A percentile compares a stretch with the other conserved stretches of the same genome.
Conservation (phyloP, 2,888 invertebrate genomes). For the Nyleta sp. region DNA sequence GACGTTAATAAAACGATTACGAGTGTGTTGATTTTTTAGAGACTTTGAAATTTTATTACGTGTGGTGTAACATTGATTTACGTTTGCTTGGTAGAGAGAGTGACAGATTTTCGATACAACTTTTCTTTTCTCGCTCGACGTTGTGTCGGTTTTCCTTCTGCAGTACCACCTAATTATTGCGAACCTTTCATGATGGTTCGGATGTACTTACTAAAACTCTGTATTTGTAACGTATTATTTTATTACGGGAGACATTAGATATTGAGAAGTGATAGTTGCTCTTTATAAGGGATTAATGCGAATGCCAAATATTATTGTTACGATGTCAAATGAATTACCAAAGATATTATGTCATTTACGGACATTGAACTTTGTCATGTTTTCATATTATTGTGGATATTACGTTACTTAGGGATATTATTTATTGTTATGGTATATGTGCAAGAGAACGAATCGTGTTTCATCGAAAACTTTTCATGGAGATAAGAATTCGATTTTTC, state of each 20-base stretch:
- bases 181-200: slow-evolving; percentile 14
- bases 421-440: slow-evolving; percentile 50
- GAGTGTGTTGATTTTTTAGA: slow-evolving; percentile 12
- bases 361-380: slow-evolving; percentile 39
- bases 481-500: no score
- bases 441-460: slow-evolving; percentile 28
- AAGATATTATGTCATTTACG: slow-evolving; percentile 54
- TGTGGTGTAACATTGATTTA: neutral
- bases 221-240: slow-evolving; percentile 46
- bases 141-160: neutral
- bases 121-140: neutral
- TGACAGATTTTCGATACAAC: slow-evolving; percentile 1
- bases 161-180: slow-evolving; percentile 16
- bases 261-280: slow-evolving; percentile 45
- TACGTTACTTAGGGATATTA: slow-evolving; percentile 45
- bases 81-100: neutral
- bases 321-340: slow-evolving; percentile 58
- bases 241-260: slow-evolving; percentile 33
- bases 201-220: slow-evolving; percentile 30
- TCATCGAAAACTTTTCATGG: slow-evolving; percentile 4
- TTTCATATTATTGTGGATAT: slow-evolving; percentile 43
- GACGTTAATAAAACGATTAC: neutral
- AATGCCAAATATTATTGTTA: slow-evolving; percentile 64
- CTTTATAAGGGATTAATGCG: slow-evolving; percentile 33
- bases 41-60: neutral